phyloP scores from a whole-genome alignment of 1,140 invertebrate genomes.

The Centruroides vittatus region DNA sequence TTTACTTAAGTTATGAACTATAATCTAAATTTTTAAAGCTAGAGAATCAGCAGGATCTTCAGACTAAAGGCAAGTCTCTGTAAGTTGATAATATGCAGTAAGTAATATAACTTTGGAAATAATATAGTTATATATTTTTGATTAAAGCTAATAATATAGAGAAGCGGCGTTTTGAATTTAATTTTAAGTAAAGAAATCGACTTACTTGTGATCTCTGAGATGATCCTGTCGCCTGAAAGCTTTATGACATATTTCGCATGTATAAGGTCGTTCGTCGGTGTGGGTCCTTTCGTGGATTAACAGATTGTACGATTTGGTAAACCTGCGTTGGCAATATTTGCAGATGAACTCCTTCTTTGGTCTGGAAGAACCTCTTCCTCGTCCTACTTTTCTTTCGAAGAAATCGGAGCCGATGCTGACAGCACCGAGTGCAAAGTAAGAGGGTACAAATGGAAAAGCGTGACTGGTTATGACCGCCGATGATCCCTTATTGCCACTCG shows the following conservation, averaged over 20 bases:
- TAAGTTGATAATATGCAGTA: no score
- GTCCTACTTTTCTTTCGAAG: slow-evolving; percentile 8
- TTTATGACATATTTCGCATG: slow-evolving; percentile 96
- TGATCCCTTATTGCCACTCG: not conserved
- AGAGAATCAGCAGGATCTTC: no score
- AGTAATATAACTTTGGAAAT: no score
- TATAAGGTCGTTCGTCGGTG: slow-evolving; percentile 94
- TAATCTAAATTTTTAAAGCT: no score
- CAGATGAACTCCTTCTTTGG: slow-evolving; percentile 94
- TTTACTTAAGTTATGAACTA: no score
- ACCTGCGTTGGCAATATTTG: slow-evolving; percentile 90
- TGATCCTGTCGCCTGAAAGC: slow-evolving; percentile 95
- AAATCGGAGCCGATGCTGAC: slow-evolving; percentile 4
- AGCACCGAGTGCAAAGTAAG: not conserved
- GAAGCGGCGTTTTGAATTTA: no score
- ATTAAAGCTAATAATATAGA: no score
- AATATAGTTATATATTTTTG: no score
- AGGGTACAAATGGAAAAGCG: slow-evolving; percentile 10
- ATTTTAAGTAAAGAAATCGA: not conserved
- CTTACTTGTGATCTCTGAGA: slow-evolving; percentile 85
- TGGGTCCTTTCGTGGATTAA: slow-evolving; percentile 95
- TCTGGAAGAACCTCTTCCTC: slow-evolving; percentile 9
- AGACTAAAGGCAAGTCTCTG: no score
- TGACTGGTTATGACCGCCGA: slow-evolving; percentile 11
- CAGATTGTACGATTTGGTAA: slow-evolving; percentile 96